Evolutionary conservation across 2,113 vertebrate genomes (phyloP).

Genomic region (Spea multiplicata): DNA sequence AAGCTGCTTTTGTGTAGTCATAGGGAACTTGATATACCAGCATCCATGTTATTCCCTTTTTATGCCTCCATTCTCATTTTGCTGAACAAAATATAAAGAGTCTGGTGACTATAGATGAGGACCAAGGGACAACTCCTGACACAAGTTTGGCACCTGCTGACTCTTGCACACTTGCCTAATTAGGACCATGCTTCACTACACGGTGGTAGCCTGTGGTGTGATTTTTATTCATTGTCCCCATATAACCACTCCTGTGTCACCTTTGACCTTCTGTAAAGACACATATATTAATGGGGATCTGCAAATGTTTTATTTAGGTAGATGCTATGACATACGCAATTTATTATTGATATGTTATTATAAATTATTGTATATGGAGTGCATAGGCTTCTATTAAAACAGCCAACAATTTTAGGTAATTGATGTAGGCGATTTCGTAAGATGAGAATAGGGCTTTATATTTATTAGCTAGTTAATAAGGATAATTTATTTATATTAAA

Average conservation of each 20-base stretch:
- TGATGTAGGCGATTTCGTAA: neutral
- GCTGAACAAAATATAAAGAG: no score
- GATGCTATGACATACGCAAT: neutral
- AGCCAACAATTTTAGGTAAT: neutral
- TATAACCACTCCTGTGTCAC: neutral
- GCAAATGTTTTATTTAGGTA: neutral
- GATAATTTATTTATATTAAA: conserved; percentile 7
- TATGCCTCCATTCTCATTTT: no score
- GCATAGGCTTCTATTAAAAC: neutral
- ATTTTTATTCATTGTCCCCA: no score
- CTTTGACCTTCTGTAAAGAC: neutral
- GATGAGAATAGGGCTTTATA: neutral
- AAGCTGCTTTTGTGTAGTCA: no score
- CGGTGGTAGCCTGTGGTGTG: no score
- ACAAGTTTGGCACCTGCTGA: no score
- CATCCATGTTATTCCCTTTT: no score
- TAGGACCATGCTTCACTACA: no score
- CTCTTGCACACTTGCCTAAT: no score
- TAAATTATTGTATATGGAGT: neutral
- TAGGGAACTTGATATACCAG: no score
- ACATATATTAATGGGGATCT: neutral
- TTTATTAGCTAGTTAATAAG: neutral
- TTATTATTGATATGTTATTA: neutral
- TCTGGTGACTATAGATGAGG: no score
- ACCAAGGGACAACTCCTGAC: no score